These are phyloP conservation scores for Nasonia vitripennis DNA, from an alignment of 1,140 invertebrate species.

Conservation along the genomic window DNA sequence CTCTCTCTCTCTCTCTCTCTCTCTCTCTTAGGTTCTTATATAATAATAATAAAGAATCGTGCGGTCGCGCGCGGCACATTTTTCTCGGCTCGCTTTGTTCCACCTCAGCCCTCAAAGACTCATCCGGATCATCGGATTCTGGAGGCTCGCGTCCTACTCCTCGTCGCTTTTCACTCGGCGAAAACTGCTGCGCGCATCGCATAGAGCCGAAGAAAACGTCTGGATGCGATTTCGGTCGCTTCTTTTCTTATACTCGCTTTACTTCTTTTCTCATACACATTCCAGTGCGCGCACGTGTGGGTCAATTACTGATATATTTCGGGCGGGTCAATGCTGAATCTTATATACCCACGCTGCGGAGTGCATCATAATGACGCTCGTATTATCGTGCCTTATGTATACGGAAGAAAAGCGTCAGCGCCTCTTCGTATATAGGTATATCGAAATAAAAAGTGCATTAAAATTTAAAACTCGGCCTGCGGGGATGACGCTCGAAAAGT, in stretches of 20 bases:
- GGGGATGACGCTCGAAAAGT: not conserved
- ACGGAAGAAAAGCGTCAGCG: not conserved
- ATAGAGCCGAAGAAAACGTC: not conserved
- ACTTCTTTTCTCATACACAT: too few species aligned
- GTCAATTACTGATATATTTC: constrained; percentile 30
- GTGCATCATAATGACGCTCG: not conserved
- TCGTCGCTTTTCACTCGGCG: not conserved
- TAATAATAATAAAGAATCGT: not conserved
- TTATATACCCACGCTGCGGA: too few species aligned
- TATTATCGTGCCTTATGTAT: not conserved
- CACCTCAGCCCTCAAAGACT: not conserved
- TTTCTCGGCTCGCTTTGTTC: constrained; percentile 12
- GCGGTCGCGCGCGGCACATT: not conserved
- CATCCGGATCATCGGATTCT: constrained; percentile 34
- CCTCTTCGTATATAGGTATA: not conserved
- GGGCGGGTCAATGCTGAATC: too few species aligned
- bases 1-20: not conserved
- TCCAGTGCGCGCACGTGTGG: not conserved
- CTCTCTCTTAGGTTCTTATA: not conserved
- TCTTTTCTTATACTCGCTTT: not conserved
- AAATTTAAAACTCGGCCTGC: not conserved
- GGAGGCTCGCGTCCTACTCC: not conserved
- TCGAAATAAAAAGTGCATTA: not conserved
- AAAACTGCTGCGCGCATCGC: not conserved
- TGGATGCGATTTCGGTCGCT: constrained; percentile 8